Base-by-base conservation (phyloP, 2,888 invertebrate genomes). In the Idaea straminata region DNA sequence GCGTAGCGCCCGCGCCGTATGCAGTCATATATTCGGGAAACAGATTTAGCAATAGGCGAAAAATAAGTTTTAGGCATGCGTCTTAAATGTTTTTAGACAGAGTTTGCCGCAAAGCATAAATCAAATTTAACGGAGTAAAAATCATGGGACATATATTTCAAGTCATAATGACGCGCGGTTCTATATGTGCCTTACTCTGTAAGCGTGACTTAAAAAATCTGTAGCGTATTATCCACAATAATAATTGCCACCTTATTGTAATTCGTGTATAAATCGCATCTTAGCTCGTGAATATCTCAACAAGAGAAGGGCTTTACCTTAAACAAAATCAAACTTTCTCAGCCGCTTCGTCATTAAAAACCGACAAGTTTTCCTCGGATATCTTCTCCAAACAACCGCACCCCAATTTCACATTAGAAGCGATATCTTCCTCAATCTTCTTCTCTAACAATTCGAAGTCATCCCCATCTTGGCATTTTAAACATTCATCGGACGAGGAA, bases 401-500 rank as follows among this genome's bases (percentile, higher is more conserved):
- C 0, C 81, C 78, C 38, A 85, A 61, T 0, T 79, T 74, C 25
- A 77, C 67, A 62, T 77, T 83, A 34, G 72, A 83, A 0, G 85
- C 84, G 0, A 89, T 65, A 35, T 89, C 90, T 61, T 85, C 84
- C 64, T 92, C 92, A 5, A 92, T 91, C 71, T 86, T 84, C 62
- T 81, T 74, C 74, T 92, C 92, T 0, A 92, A 71, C 4, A 79
- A 66, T 65, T 92, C 92, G 64, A 92, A 92, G 62, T 92, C 92
- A 62, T 91, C 91, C 65, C 72, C 78, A 0, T 90, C 89, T 62
- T 83, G 84, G 68, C 88, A 87, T 67, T 83, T 86, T 63, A 89
- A 69, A 69, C 90, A 89, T 67, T 92, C 92, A 47, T 92, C 92
- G 0, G 91, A 91, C 0, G 92, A 92, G 0, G 92, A 92, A 66